phyloP scores from a whole-genome alignment of 1,140 invertebrate species.

The Pomacea maculata region DNA sequence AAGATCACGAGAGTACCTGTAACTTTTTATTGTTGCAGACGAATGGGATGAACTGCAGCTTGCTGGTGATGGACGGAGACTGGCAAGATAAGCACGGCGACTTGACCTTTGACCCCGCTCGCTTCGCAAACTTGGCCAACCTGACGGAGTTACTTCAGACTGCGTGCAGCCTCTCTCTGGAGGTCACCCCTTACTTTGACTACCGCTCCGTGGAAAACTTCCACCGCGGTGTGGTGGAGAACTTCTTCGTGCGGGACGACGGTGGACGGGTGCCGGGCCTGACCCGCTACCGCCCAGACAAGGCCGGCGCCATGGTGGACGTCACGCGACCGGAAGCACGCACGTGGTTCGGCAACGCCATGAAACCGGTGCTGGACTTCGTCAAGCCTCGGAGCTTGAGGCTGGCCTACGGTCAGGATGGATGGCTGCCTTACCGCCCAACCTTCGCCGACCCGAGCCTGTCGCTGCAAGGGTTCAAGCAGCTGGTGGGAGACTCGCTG shows the following conservation, averaged over 20 bases:
- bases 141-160: conserved; percentile 70
- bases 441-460: conserved; percentile 35
- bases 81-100: conserved; percentile 92
- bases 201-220: conserved; percentile 40
- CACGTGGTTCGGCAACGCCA: conserved; percentile 75
- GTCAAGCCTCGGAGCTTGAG: conserved; percentile 77
- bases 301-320: conserved; percentile 66
- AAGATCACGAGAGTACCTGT: no score
- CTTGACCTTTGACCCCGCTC: conserved; percentile 74
- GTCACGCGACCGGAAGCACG: conserved; percentile 59
- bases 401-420: conserved; percentile 89
- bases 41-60: conserved; percentile 11
- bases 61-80: conserved; percentile 78
- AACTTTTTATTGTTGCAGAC: background rate
- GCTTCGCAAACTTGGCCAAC: conserved; percentile 79
- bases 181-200: conserved; percentile 24
- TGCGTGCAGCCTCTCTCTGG: conserved; percentile 60
- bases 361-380: background rate
- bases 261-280: conserved; percentile 68
- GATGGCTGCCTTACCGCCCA: conserved; percentile 77
- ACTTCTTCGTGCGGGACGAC: conserved; percentile 57
- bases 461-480: conserved; percentile 37
- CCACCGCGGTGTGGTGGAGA: conserved; percentile 37
- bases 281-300: conserved; percentile 85
- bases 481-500: conserved; percentile 41